phyloP scores from a whole-genome alignment of 2,113 vertebrate species.

The Chitala chitala region DNA sequence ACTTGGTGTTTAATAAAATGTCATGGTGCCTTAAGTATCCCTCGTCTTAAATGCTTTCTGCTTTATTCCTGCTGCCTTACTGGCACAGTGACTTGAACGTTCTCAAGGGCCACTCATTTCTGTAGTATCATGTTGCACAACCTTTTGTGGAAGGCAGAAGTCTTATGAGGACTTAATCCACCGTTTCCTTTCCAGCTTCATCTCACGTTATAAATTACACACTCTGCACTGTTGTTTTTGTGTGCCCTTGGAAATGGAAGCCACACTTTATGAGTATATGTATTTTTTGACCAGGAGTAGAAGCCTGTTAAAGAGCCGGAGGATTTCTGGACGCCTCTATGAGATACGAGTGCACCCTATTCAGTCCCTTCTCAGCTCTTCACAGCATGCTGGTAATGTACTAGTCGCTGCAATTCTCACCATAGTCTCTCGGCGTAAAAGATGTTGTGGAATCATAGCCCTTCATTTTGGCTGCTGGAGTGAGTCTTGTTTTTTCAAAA shows the following conservation, averaged over 20 bases:
- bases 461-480: slow-evolving; percentile 16
- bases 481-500: neutral
- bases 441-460: neutral
- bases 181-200: too few species aligned
- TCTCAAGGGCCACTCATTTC: neutral
- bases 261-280: neutral
- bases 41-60: too few species aligned
- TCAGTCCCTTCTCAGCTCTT: slow-evolving; percentile 56
- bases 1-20: too few species aligned
- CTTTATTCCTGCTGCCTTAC: neutral
- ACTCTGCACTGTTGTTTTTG: neutral
- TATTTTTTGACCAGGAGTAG: slow-evolving; percentile 67
- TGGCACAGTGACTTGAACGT: neutral
- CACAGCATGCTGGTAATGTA: slow-evolving; percentile 62
- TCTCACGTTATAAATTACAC: neutral
- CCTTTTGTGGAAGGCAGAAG: neutral
- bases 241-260: neutral
- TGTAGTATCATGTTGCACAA: neutral
- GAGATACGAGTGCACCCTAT: slow-evolving; percentile 72
- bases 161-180: too few species aligned
- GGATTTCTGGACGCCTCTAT: slow-evolving; percentile 83
- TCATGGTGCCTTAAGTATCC: too few species aligned
- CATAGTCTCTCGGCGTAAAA: too few species aligned
- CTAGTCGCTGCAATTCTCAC: too few species aligned
- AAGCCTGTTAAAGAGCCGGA: slow-evolving; percentile 81